Percentiles rank a stretch among this genome's conserved stretches.
These are phyloP conservation scores for Isaurus tuberculatus DNA, from an alignment of 92 coral and sea anemone species.

Conservation along the genomic window DNA sequence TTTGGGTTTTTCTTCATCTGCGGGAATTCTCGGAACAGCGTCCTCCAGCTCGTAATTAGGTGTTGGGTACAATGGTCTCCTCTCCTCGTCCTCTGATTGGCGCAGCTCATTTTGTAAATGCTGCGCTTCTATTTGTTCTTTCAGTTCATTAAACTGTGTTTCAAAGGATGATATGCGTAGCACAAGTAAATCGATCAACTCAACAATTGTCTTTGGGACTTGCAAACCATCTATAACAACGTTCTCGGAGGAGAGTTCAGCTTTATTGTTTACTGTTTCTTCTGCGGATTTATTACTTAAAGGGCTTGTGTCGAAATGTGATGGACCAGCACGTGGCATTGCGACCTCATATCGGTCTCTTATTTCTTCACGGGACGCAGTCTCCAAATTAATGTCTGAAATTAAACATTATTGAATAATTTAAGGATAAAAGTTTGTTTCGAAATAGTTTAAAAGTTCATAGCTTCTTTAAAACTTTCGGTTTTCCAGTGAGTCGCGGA, in stretches of 20 bases:
- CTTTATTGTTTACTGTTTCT: background rate
- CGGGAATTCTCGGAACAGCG: too few relatives aligned
- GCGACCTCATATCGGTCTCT: background rate
- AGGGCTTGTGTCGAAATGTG: background rate
- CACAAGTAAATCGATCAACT: background rate
- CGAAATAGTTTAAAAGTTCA: too few relatives aligned
- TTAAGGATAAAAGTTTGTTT: too few relatives aligned
- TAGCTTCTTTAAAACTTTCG: too few relatives aligned
- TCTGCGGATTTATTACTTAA: background rate
- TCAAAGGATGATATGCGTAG: constrained; percentile 1
- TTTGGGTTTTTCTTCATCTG: too few relatives aligned
- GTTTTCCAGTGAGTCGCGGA: too few relatives aligned
- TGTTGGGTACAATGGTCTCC: too few relatives aligned
- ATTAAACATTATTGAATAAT: background rate
- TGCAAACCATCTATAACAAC: constrained; percentile 3
- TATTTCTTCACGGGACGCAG: background rate
- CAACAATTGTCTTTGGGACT: constrained; percentile 13
- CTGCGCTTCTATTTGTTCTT: too few relatives aligned
- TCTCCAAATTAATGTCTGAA: background rate
- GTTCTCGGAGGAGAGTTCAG: background rate
- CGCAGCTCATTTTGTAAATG: too few relatives aligned
- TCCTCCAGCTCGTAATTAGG: too few relatives aligned
- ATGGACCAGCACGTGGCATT: background rate
- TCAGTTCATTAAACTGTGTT: background rate
- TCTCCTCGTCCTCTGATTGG: too few relatives aligned